Conservation (phyloP, 2,888 invertebrate species). For the Lysandra bellargus region DNA sequence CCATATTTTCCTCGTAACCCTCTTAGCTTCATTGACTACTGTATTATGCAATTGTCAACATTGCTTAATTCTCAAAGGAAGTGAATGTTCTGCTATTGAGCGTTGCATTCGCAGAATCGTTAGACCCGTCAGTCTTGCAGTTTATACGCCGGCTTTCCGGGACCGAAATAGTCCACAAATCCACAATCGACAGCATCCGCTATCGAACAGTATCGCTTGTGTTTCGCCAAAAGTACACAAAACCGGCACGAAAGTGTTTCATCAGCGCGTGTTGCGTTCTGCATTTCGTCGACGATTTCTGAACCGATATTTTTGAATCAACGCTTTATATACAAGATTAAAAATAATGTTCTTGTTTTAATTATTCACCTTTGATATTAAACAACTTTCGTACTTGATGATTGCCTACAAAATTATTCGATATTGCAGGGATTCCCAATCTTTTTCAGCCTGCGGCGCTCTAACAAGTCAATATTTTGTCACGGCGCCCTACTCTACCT, state of each 20-base stretch:
- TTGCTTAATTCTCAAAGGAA: constrained; percentile 37
- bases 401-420: too few species aligned
- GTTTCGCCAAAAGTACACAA: constrained; percentile 32
- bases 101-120: constrained; percentile 49
- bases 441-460: too few species aligned
- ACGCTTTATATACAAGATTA: background rate
- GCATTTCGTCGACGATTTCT: background rate
- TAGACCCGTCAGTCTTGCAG: constrained; percentile 40
- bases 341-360: background rate
- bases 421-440: too few species aligned
- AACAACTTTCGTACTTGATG: background rate
- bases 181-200: constrained; percentile 72
- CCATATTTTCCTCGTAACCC: background rate
- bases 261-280: constrained; percentile 8
- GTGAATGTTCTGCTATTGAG: constrained; percentile 32
- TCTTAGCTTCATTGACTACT: constrained; percentile 2
- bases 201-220: constrained; percentile 59
- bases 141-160: constrained; percentile 64
- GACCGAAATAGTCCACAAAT: constrained; percentile 75
- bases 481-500: too few species aligned
- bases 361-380: background rate
- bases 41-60: constrained; percentile 32
- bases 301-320: background rate
- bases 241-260: constrained; percentile 21
- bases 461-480: too few species aligned